Evolutionary conservation across 2,113 vertebrate genomes (phyloP).

Genomic region (Setophaga coronata): DNA sequence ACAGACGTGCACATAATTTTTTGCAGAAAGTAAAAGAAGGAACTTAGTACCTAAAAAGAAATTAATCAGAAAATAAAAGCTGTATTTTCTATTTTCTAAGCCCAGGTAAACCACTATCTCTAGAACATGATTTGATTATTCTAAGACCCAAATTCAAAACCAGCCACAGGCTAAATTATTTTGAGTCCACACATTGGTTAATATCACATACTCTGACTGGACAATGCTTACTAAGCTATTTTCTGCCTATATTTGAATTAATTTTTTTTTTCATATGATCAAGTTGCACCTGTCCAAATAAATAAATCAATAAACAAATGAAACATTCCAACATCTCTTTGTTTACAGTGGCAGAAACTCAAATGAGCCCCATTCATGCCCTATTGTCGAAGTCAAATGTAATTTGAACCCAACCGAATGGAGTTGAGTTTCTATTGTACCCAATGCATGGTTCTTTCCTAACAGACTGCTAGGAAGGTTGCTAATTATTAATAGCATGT

Average conservation of each 20-base stretch:
- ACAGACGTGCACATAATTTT: background rate
- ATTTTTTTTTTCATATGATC: background rate
- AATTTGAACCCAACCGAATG: constrained; percentile 51
- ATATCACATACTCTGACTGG: background rate
- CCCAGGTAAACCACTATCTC: background rate
- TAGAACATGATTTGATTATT: background rate
- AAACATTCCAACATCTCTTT: constrained; percentile 62
- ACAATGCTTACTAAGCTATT: background rate
- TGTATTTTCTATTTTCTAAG: background rate
- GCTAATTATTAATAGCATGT: constrained; percentile 77
- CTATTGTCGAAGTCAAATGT: constrained; percentile 43
- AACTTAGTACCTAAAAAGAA: background rate
- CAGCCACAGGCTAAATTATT: background rate
- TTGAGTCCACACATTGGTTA: background rate
- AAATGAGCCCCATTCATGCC: constrained; percentile 54
- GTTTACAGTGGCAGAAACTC: constrained; percentile 69
- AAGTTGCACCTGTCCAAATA: constrained; percentile 67
- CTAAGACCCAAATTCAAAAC: constrained; percentile 6
- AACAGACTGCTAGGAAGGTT: constrained; percentile 55
- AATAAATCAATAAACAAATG: constrained; percentile 70
- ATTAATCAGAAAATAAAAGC: background rate
- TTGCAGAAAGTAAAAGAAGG: background rate
- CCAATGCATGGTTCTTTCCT: constrained; percentile 26
- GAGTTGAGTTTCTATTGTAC: constrained; percentile 52
- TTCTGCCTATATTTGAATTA: constrained; percentile 3